Conservation (phyloP, 2,113 vertebrate genomes). For the Oncorhynchus tshawytscha region DNA sequence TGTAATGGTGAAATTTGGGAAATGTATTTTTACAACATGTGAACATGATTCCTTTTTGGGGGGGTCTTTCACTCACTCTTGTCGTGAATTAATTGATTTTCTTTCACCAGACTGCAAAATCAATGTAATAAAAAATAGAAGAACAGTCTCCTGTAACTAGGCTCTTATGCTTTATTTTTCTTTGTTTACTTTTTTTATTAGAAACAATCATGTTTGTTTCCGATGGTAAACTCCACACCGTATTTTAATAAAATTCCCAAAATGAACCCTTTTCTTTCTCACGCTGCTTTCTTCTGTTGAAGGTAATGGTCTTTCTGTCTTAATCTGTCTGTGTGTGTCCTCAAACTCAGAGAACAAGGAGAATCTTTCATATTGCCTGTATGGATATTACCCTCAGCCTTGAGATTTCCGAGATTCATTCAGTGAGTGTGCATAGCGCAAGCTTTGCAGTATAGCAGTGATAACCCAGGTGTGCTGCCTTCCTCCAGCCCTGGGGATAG, state of each 20-base stretch:
- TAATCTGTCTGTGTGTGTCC: too few species aligned
- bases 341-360: too few species aligned
- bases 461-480: too few species aligned
- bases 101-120: slow-evolving; percentile 75
- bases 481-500: slow-evolving; percentile 10
- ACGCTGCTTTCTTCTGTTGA: background rate
- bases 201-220: slow-evolving; percentile 87
- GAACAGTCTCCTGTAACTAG: slow-evolving; percentile 74
- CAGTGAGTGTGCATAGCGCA: too few species aligned
- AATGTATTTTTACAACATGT: slow-evolving; percentile 81
- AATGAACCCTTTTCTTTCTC: slow-evolving; percentile 37
- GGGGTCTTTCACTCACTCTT: slow-evolving; percentile 62
- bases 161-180: slow-evolving; percentile 82
- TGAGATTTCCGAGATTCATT: too few species aligned
- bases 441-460: too few species aligned
- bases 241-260: slow-evolving; percentile 86
- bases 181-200: slow-evolving; percentile 83
- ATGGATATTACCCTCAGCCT: too few species aligned
- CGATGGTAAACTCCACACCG: slow-evolving; percentile 82
- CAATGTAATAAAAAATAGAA: too few species aligned
- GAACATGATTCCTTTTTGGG: slow-evolving; percentile 54
- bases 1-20: slow-evolving; percentile 74
- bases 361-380: too few species aligned
- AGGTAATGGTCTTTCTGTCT: background rate
- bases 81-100: slow-evolving; percentile 69